These are phyloP conservation scores for Cinara cedri DNA, from an alignment of 2,888 invertebrate genomes.

Conservation along the genomic window DNA sequence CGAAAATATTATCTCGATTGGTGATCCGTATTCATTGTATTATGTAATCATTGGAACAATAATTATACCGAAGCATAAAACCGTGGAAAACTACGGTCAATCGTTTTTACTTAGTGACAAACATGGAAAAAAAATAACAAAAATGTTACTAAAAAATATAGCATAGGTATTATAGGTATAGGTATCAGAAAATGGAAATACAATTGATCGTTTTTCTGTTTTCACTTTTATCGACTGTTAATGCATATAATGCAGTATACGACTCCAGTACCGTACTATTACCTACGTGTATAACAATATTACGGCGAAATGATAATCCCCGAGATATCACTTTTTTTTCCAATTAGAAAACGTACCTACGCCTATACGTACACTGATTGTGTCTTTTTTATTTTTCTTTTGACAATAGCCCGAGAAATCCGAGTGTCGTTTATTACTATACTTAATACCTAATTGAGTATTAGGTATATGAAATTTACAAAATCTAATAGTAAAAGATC, in stretches of 20 bases:
- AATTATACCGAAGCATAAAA: no score
- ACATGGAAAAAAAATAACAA: neutral
- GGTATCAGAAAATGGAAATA: slow-evolving; percentile 4
- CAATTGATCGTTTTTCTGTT: neutral
- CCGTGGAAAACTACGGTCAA: no score
- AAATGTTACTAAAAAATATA: neutral
- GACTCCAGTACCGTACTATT: neutral
- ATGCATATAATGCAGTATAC: neutral
- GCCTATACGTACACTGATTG: neutral
- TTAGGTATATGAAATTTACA: slow-evolving; percentile 27
- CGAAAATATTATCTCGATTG: no score
- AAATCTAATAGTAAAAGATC: slow-evolving; percentile 36
- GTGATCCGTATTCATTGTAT: no score
- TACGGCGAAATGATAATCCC: slow-evolving; percentile 1
- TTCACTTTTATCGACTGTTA: slow-evolving; percentile 43
- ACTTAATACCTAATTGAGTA: slow-evolving; percentile 35
- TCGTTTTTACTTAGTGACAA: neutral
- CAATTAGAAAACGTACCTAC: slow-evolving; percentile 25
- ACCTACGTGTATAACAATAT: neutral
- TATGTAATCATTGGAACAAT: no score
- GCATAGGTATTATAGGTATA: neutral
- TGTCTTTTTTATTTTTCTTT: slow-evolving; percentile 9
- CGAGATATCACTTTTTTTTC: slow-evolving; percentile 13
- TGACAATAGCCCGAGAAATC: slow-evolving; percentile 48
- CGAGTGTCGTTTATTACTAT: slow-evolving; percentile 3